Evolutionary conservation across 2,113 vertebrate species (phyloP).

Genomic region (Tinamus guttatus): DNA sequence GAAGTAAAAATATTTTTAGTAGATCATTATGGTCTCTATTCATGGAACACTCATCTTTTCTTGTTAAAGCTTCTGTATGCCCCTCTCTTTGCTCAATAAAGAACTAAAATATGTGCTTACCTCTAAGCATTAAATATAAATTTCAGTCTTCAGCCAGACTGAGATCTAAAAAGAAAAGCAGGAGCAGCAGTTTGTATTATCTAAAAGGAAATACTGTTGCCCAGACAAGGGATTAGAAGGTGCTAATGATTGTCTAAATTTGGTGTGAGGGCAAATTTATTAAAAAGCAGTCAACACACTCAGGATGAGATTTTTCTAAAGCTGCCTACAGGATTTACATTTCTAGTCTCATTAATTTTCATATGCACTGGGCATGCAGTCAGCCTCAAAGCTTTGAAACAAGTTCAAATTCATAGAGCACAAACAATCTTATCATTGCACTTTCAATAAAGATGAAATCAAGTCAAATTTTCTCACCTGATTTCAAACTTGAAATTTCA

Average conservation of each 20-base stretch:
- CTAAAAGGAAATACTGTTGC: background rate
- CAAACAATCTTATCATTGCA: background rate
- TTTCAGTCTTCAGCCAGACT: background rate
- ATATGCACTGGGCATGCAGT: background rate
- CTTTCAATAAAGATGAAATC: background rate
- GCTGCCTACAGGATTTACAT: background rate
- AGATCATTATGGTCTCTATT: slow-evolving; percentile 2
- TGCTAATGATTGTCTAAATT: background rate
- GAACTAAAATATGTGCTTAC: background rate
- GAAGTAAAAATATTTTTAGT: slow-evolving; percentile 45
- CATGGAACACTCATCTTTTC: background rate
- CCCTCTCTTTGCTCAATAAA: background rate
- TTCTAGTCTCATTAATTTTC: background rate
- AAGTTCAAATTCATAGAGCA: background rate
- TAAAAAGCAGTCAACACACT: background rate
- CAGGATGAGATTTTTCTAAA: background rate
- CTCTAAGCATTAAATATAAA: background rate
- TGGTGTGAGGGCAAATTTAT: background rate
- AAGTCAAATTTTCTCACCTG: background rate
- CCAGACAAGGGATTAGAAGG: background rate
- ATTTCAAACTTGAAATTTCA: background rate
- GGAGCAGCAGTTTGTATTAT: background rate
- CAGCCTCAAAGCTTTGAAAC: background rate
- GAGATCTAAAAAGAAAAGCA: background rate
- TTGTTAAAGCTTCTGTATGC: background rate